Evolutionary conservation across 2,113 vertebrate species (phyloP).

Genomic region (Tretioscincus oriximinensis): DNA sequence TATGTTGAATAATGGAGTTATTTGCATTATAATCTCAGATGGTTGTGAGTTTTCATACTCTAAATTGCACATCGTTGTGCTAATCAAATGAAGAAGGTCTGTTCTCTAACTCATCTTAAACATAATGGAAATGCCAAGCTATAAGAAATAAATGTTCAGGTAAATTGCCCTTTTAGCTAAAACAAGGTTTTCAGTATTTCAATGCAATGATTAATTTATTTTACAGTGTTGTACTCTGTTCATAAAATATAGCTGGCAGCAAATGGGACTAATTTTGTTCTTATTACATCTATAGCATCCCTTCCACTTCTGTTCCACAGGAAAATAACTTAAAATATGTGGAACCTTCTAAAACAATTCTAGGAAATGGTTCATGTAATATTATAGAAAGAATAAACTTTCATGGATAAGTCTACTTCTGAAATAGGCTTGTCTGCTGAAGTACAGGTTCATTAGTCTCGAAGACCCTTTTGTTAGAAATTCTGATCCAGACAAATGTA

Average conservation of each 20-base stretch:
- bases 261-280: no score
- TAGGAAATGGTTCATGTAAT: no score
- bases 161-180: background rate
- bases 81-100: background rate
- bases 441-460: no score
- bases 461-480: no score
- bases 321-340: no score
- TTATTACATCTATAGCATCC: no score
- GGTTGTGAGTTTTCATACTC: background rate
- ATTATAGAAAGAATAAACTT: no score
- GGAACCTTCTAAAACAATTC: no score
- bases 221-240: background rate
- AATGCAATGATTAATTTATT: background rate
- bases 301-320: no score
- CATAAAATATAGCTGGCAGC: background rate
- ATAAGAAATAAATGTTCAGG: background rate
- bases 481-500: no score
- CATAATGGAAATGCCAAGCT: background rate
- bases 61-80: conserved; percentile 16
- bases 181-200: background rate
- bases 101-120: background rate
- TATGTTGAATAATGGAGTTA: background rate
- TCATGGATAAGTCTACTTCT: no score
- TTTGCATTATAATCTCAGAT: background rate
- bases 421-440: no score